A percentile compares a stretch with the other conserved stretches of the same genome.
Evolutionary conservation across 2,797 vertebrate species (phyloP).

Genomic region (Alca torda): DNA sequence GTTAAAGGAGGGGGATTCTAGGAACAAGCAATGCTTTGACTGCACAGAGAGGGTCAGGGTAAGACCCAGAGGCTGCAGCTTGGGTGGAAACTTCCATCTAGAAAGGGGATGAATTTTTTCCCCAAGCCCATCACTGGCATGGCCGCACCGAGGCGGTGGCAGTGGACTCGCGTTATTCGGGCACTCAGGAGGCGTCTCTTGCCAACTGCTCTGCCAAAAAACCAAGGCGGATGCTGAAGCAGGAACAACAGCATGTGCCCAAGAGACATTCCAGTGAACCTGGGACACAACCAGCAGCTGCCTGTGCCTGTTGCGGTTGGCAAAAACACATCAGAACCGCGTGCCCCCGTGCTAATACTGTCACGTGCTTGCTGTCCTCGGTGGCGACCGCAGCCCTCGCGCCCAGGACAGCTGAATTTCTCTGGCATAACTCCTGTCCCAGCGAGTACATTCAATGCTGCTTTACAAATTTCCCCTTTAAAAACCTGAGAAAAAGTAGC

Average conservation of each 20-base stretch:
- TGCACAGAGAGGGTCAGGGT: background rate
- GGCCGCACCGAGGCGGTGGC: background rate
- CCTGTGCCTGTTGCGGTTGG: background rate
- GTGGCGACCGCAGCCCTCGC: background rate
- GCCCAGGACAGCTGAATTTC: background rate
- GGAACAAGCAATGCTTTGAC: background rate
- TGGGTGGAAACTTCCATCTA: background rate
- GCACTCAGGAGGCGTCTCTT: background rate
- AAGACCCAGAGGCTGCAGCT: background rate
- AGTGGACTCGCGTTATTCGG: background rate
- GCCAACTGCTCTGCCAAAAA: background rate
- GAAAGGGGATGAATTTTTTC: background rate
- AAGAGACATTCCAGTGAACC: background rate
- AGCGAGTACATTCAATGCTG: background rate
- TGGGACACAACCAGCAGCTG: background rate
- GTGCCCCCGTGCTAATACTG: background rate
- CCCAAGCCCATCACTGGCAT: background rate
- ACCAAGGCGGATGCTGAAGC: background rate
- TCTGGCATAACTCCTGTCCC: background rate
- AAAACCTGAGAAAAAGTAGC: background rate
- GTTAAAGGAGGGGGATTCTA: background rate
- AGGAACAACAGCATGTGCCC: background rate
- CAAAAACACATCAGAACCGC: background rate
- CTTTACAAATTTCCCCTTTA: background rate
- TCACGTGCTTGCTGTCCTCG: accelerated